These are phyloP conservation scores for Diaperis boleti DNA, from an alignment of 2,888 invertebrate genomes.

Conservation along the genomic window DNA sequence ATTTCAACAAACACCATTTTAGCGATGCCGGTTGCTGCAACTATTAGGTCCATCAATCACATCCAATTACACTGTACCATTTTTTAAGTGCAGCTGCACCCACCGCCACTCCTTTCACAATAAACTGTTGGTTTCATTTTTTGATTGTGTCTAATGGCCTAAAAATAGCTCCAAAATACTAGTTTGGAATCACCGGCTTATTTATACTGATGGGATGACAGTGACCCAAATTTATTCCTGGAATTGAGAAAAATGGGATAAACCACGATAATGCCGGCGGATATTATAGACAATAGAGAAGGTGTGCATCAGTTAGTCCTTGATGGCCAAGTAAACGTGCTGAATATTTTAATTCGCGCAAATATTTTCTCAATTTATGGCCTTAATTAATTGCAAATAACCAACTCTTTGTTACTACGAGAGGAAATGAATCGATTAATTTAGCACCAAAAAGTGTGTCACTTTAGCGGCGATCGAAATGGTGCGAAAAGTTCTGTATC, in stretches of 20 bases:
- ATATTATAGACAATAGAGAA: not conserved
- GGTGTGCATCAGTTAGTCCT: not conserved
- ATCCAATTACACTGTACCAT: too few species aligned
- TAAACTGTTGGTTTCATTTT: not conserved
- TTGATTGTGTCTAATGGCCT: not conserved
- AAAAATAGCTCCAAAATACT: constrained; percentile 8
- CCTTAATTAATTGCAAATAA: too few species aligned
- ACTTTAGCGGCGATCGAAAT: not conserved
- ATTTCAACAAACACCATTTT: too few species aligned
- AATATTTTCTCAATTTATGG: not conserved
- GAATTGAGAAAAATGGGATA: not conserved
- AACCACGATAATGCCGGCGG: not conserved
- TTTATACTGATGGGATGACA: constrained; percentile 15
- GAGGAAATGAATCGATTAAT: too few species aligned
- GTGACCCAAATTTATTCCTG: constrained; percentile 23
- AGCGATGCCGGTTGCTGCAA: too few species aligned
- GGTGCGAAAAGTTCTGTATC: not conserved
- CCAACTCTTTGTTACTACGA: too few species aligned
- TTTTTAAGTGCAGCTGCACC: not conserved
- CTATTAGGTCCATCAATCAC: too few species aligned
- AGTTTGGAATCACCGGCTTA: constrained; percentile 14
- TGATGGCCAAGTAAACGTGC: not conserved
- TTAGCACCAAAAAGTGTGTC: too few species aligned
- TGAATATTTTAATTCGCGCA: not conserved
- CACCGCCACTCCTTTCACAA: not conserved